phyloP scores from a whole-genome alignment of 2,797 vertebrate genomes.

The Epinephelus coioides region DNA sequence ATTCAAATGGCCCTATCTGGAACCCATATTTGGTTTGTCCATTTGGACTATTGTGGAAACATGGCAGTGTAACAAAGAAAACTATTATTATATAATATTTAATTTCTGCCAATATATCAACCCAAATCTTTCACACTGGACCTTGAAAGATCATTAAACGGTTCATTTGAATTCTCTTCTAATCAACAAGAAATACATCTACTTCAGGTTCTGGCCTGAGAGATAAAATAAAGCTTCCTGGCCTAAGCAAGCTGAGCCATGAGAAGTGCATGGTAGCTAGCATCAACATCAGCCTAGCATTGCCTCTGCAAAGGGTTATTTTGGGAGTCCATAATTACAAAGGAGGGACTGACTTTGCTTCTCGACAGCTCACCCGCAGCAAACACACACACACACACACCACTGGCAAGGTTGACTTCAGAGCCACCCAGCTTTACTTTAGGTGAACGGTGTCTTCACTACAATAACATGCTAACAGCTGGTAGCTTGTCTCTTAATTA shows the following conservation, averaged over 20 bases:
- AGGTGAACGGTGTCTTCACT: slow-evolving; percentile 1
- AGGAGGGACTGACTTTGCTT: slow-evolving; percentile 77
- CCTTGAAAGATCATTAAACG: slow-evolving; percentile 17
- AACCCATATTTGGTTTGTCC: no score
- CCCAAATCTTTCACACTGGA: no score
- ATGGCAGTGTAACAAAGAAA: no score
- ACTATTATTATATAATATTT: no score
- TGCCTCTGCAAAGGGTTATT: slow-evolving; percentile 83
- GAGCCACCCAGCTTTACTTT: slow-evolving; percentile 38
- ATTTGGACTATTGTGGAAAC: no score
- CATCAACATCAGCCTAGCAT: slow-evolving; percentile 47
- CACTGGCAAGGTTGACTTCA: slow-evolving; percentile 40
- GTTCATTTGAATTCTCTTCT: not conserved
- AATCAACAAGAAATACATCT: not conserved
- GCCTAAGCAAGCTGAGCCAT: slow-evolving; percentile 11
- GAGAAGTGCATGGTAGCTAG: slow-evolving; percentile 39
- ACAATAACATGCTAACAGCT: slow-evolving; percentile 14
- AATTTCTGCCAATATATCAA: no score
- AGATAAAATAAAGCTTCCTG: slow-evolving; percentile 31
- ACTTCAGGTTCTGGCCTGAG: slow-evolving; percentile 11
- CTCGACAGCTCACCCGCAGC: slow-evolving; percentile 63
- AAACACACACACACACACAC: slow-evolving; percentile 62
- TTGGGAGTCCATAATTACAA: slow-evolving; percentile 90
- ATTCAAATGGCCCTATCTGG: no score
- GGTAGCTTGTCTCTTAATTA: not conserved